Evolutionary conservation across 2,113 vertebrate species (phyloP), one percentile per base, ranked within the genome.

Genomic region (Cyanoliseus patagonus): DNA sequence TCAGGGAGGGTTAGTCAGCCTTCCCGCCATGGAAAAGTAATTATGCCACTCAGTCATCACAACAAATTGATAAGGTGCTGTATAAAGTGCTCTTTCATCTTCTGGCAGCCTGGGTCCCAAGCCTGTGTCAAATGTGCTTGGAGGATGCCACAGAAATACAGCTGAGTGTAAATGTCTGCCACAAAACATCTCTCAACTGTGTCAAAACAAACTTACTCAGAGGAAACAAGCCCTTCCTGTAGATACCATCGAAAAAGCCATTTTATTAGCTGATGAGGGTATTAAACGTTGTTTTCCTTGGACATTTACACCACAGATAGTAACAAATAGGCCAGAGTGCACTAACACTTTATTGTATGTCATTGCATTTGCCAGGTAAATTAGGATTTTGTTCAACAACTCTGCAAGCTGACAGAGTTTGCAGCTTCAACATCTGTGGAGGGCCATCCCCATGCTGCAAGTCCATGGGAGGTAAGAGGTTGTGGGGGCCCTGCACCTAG

Each of bases 41-140:
- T 94, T 81, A 67, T 0, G 1, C 42, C 64, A 10, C 47, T 86
- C 64, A 78, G 83, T 22, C 83, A 88, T 83, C 61, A 64, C 69
- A 66, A 44, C 52, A 80, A 94, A 96, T 90, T 74, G 93, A 93
- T 85, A 90, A 94, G 79, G 93, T 92, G 89, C 86, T 83, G 53
- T 73, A 82, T 79, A 94, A 95, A 89, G 49, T 39, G 44, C 52
- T 83, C 39, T 76, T 84, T 86, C 2, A 0, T 69, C 46, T 88
- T 68, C 81, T 96, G 88, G 92, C 83, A 91, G 72, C 68, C 24
- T 30, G 46, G 31, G 52, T 52, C 70, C 63, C 67, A 83, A 74
- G 63, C 33, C 39, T 75, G 39, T 82, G 74, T 92, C 61, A 77
- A 79, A 39, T 19, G 55, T 0, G 3, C 57, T 95, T n/a, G 42